These are phyloP conservation scores for Lipotes vexillifer DNA, from an alignment of 2,113 vertebrate genomes.

Conservation along the genomic window DNA sequence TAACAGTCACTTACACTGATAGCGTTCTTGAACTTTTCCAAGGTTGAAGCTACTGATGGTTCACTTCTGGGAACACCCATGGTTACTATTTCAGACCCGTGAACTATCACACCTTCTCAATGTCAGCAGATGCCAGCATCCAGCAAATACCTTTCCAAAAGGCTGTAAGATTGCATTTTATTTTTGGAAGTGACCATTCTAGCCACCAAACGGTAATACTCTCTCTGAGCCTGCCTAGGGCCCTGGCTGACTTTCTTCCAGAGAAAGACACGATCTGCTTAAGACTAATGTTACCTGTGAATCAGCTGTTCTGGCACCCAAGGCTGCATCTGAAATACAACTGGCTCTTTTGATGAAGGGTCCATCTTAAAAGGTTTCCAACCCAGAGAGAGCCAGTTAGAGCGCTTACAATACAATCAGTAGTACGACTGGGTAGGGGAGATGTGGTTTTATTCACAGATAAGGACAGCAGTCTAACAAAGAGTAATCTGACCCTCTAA, in stretches of 20 bases:
- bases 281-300: neutral
- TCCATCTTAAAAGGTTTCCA: neutral
- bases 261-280: neutral
- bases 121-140: neutral
- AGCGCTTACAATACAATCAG: neutral
- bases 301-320: neutral
- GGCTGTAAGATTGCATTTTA: neutral
- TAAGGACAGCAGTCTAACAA: neutral
- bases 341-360: neutral
- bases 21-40: neutral
- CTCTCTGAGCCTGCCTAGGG: neutral
- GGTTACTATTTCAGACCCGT: slow-evolving; percentile 33
- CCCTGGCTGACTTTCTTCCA: neutral
- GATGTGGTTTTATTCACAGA: neutral
- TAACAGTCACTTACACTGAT: neutral
- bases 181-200: neutral
- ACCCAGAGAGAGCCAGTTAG: neutral
- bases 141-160: neutral
- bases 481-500: neutral
- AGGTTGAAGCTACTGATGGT: slow-evolving; percentile 24
- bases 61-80: slow-evolving; percentile 19
- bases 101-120: slow-evolving; percentile 7
- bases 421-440: neutral
- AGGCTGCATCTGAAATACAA: neutral
- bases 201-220: neutral